A percentile compares a stretch with the other conserved stretches of the same genome.
These are phyloP conservation scores for Hylaea fasciaria DNA, from an alignment of 2,888 invertebrate genomes.

Conservation along the genomic window DNA sequence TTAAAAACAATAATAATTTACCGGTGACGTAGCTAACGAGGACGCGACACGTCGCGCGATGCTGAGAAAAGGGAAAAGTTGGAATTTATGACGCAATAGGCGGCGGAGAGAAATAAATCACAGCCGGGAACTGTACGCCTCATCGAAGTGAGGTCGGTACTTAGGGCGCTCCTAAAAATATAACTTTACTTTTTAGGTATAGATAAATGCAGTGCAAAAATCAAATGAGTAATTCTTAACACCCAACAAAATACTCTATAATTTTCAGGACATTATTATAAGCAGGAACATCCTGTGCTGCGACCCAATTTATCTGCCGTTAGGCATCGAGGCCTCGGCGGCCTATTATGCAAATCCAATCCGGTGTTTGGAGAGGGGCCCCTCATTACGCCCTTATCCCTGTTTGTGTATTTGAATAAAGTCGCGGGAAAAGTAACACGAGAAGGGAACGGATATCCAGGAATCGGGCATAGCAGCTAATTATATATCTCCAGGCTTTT, in stretches of 20 bases:
- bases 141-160: not conserved
- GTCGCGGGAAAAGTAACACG: constrained; percentile 13
- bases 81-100: constrained; percentile 44
- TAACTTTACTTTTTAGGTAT: no score
- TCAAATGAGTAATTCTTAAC: no score
- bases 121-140: constrained; percentile 2
- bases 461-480: not conserved
- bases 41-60: constrained; percentile 14
- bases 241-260: not conserved
- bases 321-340: constrained; percentile 15
- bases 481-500: not conserved
- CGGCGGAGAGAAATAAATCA: constrained; percentile 34
- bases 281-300: not conserved
- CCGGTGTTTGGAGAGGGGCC: constrained; percentile 28
- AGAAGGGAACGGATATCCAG: not conserved
- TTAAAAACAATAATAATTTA: constrained; percentile 41
- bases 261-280: not conserved
- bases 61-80: constrained; percentile 36
- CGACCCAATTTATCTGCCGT: constrained; percentile 24
- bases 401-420: constrained; percentile 22
- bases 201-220: no score
- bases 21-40: constrained; percentile 31
- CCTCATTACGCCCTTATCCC: constrained; percentile 13
- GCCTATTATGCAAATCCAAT: constrained; percentile 33
- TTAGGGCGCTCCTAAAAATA: not conserved